phyloP scores from a whole-genome alignment of 1,140 invertebrate genomes.

The Scaptomyza hsui region DNA sequence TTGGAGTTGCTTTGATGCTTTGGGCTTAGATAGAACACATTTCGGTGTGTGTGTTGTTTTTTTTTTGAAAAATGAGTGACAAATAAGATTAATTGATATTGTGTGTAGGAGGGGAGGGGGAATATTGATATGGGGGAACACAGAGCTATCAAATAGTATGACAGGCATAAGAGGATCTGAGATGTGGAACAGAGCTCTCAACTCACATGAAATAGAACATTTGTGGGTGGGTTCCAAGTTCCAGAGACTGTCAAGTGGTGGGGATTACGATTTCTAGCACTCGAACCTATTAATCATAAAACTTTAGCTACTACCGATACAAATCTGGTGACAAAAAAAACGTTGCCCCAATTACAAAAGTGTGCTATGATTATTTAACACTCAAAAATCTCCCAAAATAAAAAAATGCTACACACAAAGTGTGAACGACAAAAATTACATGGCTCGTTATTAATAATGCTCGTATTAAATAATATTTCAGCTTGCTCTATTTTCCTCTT shows the following conservation, averaged over 20 bases:
- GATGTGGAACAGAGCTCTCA: constrained; percentile 47
- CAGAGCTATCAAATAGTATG: constrained; percentile 50
- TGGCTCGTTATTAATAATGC: constrained; percentile 55
- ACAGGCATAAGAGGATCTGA: constrained; percentile 75
- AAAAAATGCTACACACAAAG: constrained; percentile 4
- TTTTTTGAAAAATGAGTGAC: constrained; percentile 74
- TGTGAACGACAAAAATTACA: constrained; percentile 35
- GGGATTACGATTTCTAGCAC: constrained; percentile 13
- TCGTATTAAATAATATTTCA: constrained; percentile 67
- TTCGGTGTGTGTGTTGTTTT: constrained; percentile 34
- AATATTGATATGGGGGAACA: constrained; percentile 3
- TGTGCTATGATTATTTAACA: constrained; percentile 27
- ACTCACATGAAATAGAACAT: constrained; percentile 19
- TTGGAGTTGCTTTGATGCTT: constrained; percentile 46
- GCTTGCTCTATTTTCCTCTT: constrained; percentile 29
- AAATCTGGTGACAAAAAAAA: constrained; percentile 22
- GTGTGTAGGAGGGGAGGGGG: constrained; percentile 11
- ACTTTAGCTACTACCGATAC: constrained; percentile 2
- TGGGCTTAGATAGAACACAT: constrained; percentile 27
- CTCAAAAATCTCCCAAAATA: background rate
- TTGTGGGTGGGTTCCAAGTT: constrained; percentile 1
- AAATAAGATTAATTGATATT: constrained; percentile 82
- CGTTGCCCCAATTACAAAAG: constrained; percentile 23
- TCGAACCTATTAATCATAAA: constrained; percentile 24
- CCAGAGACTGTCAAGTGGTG: constrained; percentile 4